Base-by-base conservation (phyloP, 2,888 invertebrate genomes). In the Heliconius cydno region DNA sequence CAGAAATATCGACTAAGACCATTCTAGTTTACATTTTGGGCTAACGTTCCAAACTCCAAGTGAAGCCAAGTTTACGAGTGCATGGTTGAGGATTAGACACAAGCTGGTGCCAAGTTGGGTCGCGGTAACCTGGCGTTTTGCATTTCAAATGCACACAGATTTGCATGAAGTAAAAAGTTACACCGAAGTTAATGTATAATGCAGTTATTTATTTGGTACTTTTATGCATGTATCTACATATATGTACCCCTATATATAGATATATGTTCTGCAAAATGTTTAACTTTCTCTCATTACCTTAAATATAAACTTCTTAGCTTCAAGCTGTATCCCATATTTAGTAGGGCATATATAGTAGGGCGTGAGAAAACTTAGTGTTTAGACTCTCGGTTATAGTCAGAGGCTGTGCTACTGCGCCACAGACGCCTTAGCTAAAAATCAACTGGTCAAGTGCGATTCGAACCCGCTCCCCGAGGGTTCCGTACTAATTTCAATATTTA, bases 61-160 rank as follows among this genome's bases (percentile, higher is more conserved):
- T 70, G n/a, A 1, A 52, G 46, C 7, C 41, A 79, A 79, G 77
- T 77, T 79, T 79, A 79, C 79, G 41, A 76, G 22, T 41, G 63
- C 63, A 78, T 70, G 70, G 65, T 65, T 52, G 60, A 41, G 73
- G 72, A 70, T 77, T 68, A 77, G 77, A 57, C 65, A 34, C 71
- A 65, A 72, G 67, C 60, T 74, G 67, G 63, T 52, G 46, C 77
- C 70, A 71, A 74, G 41, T 76, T 66, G 28, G 72, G 25, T 66
- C 65, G 10, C 67, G 57, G 52, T 66, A 60, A 66, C 34, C 74
- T 68, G 60, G n/a, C 13, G 34, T 60, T 79, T 74, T 68, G 74
- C 63, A 68, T 68, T 68, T 19, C 73, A 73, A 73, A 73, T 73
- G 22, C 30, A 71, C 46, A 73, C 34, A 60, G 30, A 34, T 73